Base-by-base conservation (phyloP, 2,888 invertebrate species). In the Caenorhabditis sp. region DNA sequence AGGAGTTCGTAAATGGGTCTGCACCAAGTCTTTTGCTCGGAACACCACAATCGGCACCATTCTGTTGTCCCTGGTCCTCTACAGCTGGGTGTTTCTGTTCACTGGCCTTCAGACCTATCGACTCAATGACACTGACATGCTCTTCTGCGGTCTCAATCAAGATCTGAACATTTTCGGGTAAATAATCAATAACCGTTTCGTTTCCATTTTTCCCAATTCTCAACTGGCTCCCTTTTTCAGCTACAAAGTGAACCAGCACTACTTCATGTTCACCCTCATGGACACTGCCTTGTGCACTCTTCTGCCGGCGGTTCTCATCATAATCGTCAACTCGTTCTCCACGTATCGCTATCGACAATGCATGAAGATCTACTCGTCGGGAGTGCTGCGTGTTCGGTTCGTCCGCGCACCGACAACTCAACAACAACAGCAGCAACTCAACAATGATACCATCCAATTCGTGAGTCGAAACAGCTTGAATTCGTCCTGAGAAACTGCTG, bases 301-400 rank as follows among this genome's bases (percentile, higher is more conserved):
- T 8, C 65, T 90, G 3, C 91, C 91, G 0, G 87, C 90, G 9
- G 70, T 91, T 44, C 70, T 91, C 50, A 90, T 91, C 55, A 87
- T 91, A 80, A 80, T 91, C 24, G 90, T 91, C 55, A 91, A 91
- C 84, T 62, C 83, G 5, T 84, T 90, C 78, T 87, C 88, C 72
- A 91, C 87, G 50, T 88, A 85, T 62, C 84, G 91, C 51, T 90
- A 90, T 77, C 87, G 89, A 0, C 90, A 91, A 83, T 91, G 91
- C 82, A 91, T 91, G 91, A 89, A 89, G 68, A 85, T 91, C 80
- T 91, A 91, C 78, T 86, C 90, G 6, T 88, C 89, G 9, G 91
- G 91, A 8, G 85, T 90, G 44, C 83, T 91, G 5, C 74, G 89
- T 15, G 91, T 91, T n/a, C 86, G 90, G 15, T 90, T 90, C 53